Base-by-base conservation (phyloP, 2,888 invertebrate genomes). In the Eupithecia vulgata region DNA sequence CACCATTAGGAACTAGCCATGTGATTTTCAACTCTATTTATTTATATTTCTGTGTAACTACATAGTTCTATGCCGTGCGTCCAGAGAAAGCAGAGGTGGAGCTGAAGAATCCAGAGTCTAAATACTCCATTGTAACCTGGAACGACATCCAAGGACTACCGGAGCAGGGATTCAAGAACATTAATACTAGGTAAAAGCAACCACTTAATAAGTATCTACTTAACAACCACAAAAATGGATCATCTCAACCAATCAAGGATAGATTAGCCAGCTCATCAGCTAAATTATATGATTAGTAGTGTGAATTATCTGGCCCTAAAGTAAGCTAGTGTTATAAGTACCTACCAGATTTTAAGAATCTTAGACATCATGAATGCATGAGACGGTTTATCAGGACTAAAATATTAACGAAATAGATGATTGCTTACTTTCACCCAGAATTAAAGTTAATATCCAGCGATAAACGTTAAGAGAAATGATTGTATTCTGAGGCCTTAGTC, bases 131-230 rank as follows among this genome's bases (percentile, higher is more conserved):
- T 61, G 91, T 95, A 69, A 86, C 86, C 8, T 96, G 96, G 95
- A 97, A 97, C 83, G 95, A 96, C 0, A 94, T 94, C 2, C 95
- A 95, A 0, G 97, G 97, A 0, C 90, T 98, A 0, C 84, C 90
- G 0, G 95, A 96, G 71, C 98, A 97, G 96, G 96, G 96, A 0
- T 97, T 95, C 82, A 89, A 85, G 0, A 86, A 90, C 17, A 85
- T 87, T 35, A 91, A 94, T 35, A 87, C 89, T 0, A 95, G 94
- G 94, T 94, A 79, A 79, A 78, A n/a, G 57, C 17, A 13, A 1
- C 12, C 45, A 45, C 17, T 8, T 8, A 17, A n/a, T 45, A 7
- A 17, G 45, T n/a, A n/a, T 30, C 30, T 45, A 42, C 42, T 42
- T 17, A 42, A 6, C 5, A 17, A 15, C 0, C 42, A 13, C 6